Conservation (phyloP, 2,113 vertebrate genomes). For the Erythrolamprus reginae region DNA sequence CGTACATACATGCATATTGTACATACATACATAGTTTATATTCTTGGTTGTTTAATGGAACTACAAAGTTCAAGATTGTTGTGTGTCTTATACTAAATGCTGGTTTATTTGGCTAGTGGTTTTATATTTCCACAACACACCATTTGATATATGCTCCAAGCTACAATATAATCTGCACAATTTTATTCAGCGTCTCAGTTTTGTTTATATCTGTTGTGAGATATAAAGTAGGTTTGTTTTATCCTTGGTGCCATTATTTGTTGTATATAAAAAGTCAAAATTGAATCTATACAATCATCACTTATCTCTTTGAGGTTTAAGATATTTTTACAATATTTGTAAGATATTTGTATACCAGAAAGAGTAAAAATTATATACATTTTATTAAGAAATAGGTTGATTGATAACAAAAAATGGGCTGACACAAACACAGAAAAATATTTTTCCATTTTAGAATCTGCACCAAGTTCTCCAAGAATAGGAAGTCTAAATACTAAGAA, state of each 20-base stretch:
- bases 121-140: not conserved
- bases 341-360: not conserved
- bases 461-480: constrained; percentile 71
- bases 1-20: no score
- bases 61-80: not conserved
- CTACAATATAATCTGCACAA: not conserved
- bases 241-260: not conserved
- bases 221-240: not conserved
- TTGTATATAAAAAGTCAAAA: not conserved
- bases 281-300: not conserved
- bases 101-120: not conserved
- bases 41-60: not conserved
- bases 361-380: not conserved
- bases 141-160: not conserved
- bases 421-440: constrained; percentile 45
- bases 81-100: not conserved
- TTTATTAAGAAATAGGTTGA: not conserved
- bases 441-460: constrained; percentile 68
- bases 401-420: not conserved
- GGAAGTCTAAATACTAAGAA: constrained; percentile 60
- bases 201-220: not conserved
- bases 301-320: not conserved
- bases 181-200: not conserved
- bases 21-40: no score
- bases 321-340: not conserved